Base-by-base conservation (phyloP, 2,888 invertebrate genomes). In the Microplitis deprimator region DNA sequence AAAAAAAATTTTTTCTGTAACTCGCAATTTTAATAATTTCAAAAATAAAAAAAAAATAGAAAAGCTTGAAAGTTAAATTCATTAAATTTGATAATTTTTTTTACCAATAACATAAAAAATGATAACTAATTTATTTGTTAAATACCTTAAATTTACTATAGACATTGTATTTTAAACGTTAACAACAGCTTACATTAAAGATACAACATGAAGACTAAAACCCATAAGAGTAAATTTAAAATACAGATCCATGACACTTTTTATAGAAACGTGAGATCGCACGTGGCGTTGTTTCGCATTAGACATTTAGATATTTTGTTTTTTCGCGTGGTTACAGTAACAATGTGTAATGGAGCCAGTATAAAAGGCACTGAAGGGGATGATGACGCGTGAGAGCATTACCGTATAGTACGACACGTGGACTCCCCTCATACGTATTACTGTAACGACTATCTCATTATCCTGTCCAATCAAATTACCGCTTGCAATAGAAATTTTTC, bases 401-500 rank as follows among this genome's bases (percentile, higher is more conserved):
- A 38, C 60, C n/a, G 39, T 29, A 68, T 60, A 38, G 20, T 73
- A 59, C 17, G 39, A 65, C 39, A 41, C 39, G 59, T 61, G 67
- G 61, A 71, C 61, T 50, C 73, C 59, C 70, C 68, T 72, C 77
- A 65, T 69, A 82, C 50, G 50, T 50, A 50, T 50, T 50, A 76
- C 80, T 77, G 81, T 86, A 87, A 87, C 83, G 85, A 87, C 83
- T 84, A 82, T 85, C 84, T 88, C 86, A 86, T 89, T 89, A 88
- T 84, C 84, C 79, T 87, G 89, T 89, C 88, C 82, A 81, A 81
- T 85, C 85, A 84, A 86, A 89, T 88, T 87, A 87, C 86, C 83
- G 39, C 6, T 29, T 5, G 29, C 50, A 39, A 13, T 50, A 50
- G 4, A 13, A 13, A 50, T 50, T 50, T 13, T 50, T 50, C 29